Evolutionary conservation across 2,113 vertebrate genomes (phyloP), one percentile per base, ranked within the genome.

Genomic region (Isurus oxyrinchus): DNA sequence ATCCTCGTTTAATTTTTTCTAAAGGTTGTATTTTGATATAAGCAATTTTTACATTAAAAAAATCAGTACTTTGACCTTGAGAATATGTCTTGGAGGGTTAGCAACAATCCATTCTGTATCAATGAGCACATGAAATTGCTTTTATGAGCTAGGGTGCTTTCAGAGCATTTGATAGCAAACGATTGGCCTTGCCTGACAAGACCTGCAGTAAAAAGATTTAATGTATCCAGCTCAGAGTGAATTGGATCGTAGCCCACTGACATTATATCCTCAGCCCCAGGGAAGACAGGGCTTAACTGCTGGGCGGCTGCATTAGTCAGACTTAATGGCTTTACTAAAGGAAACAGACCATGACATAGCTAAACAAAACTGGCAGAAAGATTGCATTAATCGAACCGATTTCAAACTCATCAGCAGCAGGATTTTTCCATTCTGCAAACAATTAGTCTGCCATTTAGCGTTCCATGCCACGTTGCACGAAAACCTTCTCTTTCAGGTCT

Each of bases 271-370:
- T 96, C 97, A 96, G 97, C 98, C 97, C 96, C 97, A 49, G 97
- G 98, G 97, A 97, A 97, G 97, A 97, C 97, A 95, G 96, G 79
- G 96, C 96, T 49, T 97, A 97, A 72, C 97, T 27, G 97, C 98
- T 97, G 98, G 97, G 97, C 79, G 93, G 97, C 97, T 96, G 97
- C 97, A 97, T 98, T 98, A 98, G 98, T 96, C 97, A 16, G 96
- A 98, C 59, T 96, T 96, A 97, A 96, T 97, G 97, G 97, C 97
- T 97, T 96, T 96, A 72, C 31, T 96, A 96, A 96, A 97, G 97
- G 98, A 98, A 98, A 98, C 98, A 97, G 98, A 98, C 98, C 98
- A 96, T 98, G 98, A 98, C 98, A 98, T 97, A 97, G 96, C 97
- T 96, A 97, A 97, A 97, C 97, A 98, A 98, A 97, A 97, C 97